phyloP scores from a whole-genome alignment of 2,888 invertebrate species.

The Arrhopalites spinosus region DNA sequence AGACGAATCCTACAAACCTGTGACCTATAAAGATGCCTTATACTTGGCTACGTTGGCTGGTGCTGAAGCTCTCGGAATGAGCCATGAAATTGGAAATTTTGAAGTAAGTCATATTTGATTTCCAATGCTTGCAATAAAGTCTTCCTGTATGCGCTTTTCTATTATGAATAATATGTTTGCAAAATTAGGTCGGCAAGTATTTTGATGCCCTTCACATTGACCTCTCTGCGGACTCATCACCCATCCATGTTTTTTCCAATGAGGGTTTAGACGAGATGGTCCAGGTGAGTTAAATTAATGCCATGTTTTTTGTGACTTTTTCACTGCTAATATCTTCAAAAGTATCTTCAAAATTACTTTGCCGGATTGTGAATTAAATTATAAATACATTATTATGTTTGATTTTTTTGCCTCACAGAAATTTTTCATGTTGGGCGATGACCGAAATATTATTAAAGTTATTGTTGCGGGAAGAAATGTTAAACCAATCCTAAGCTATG shows the following conservation, averaged over 20 bases:
- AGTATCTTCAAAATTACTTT: no score
- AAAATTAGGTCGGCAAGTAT: conserved; percentile 81
- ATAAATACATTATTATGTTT: no score
- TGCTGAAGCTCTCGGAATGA: conserved; percentile 63
- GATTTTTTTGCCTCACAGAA: no score
- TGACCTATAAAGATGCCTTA: conserved; percentile 74
- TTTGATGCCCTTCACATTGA: conserved; percentile 86
- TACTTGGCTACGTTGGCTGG: conserved; percentile 86
- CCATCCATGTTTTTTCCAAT: conserved; percentile 57
- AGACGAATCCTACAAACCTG: conserved; percentile 61
- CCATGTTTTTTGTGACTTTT: no score
- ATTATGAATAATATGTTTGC: no score
- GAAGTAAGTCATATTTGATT: no score
- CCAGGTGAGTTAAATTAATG: no score
- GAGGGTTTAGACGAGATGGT: conserved; percentile 67
- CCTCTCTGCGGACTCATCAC: conserved; percentile 61
- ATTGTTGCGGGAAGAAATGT: conserved; percentile 74
- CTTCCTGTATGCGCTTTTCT: no score
- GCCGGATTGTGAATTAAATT: no score
- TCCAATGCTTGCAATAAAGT: no score
- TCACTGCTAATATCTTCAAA: no score
- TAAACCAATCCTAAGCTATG: conserved; percentile 52
- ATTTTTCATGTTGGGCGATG: conserved; percentile 80
- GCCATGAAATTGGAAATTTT: conserved; percentile 72
- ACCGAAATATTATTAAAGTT: conserved; percentile 77